Evolutionary conservation across 2,888 invertebrate genomes (phyloP), one percentile per base, ranked within the genome.

Genomic region (Melanostoma scalare): DNA sequence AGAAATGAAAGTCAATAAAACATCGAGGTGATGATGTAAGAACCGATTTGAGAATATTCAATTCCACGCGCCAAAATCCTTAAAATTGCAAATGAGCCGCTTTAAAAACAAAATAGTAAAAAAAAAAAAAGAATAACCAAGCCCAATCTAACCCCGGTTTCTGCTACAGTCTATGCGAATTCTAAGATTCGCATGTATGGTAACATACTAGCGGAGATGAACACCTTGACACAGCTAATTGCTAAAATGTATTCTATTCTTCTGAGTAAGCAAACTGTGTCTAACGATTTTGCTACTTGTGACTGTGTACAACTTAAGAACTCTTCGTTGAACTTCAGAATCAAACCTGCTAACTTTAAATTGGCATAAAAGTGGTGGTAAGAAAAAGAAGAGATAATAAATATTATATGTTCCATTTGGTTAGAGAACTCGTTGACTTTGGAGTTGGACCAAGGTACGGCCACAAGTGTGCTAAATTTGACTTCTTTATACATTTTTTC

Each of bases 201-300:
- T 9, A 42, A 52, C 50, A 53, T 6, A 35, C 42, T 33, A 53
- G 46, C 74, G 72, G 79, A 85, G 85, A 80, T 79, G 85, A 80
- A 63, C 80, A 85, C 85, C 85, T 85, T 85, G 85, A 85, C 85
- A 8, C 60, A 38, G 50, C 20, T 20, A 78, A 80, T 75, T 65
- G 52, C 68, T 80, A 35, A 72, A 76, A 67, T 52, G 36, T 75
- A 65, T 84, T 79, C 78, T 84, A 74, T 78, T 78, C 74, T 78
- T 63, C 50, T 60, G 35, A 50, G 4, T 6, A n/a, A 36, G 10
- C 36, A 50, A 33, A 48, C 33, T 81, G 53, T 53, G 40, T 40
- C 50, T 42, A 60, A 48, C 71, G 58, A 60, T 52, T 48, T 67
- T 50, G 31, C 53, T 68, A 60, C 44, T 52, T 48, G 31, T 46